phyloP scores from a whole-genome alignment of 2,888 invertebrate genomes.

The Chloroclysta siterata region DNA sequence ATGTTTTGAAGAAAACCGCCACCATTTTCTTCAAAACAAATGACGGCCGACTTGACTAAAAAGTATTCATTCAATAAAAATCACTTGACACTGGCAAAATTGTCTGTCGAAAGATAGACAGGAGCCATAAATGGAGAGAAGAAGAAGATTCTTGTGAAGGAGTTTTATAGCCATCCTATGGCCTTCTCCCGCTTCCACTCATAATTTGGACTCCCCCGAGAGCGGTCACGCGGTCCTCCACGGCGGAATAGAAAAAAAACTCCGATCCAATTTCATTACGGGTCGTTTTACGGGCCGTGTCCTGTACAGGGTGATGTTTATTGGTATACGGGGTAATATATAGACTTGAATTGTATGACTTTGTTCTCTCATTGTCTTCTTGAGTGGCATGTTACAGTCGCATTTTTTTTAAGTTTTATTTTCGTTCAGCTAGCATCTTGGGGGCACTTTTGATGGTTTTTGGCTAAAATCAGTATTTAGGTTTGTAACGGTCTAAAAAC shows the following conservation, averaged over 20 bases:
- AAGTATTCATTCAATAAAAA: too few relatives aligned
- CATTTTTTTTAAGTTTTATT: background rate
- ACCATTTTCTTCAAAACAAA: too few relatives aligned
- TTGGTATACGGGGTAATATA: conserved; percentile 8
- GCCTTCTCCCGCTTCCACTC: conserved; percentile 1
- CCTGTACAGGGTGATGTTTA: conserved; percentile 23
- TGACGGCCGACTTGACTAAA: too few relatives aligned
- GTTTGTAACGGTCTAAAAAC: too few relatives aligned
- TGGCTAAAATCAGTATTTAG: too few relatives aligned
- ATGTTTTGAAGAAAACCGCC: too few relatives aligned
- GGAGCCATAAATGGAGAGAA: too few relatives aligned
- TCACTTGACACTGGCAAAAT: too few relatives aligned
- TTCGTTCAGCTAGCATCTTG: background rate
- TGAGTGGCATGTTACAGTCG: background rate
- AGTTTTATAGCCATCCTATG: too few relatives aligned
- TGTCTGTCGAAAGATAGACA: too few relatives aligned
- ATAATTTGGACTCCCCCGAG: background rate
- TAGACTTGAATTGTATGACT: conserved; percentile 1
- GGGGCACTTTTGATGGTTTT: too few relatives aligned
- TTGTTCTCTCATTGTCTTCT: conserved; percentile 2
- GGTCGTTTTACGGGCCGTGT: conserved; percentile 31
- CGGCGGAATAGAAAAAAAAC: conserved; percentile 31
- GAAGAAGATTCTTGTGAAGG: too few relatives aligned
- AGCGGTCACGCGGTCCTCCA: conserved; percentile 21
- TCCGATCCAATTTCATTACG: conserved; percentile 39